Conservation (phyloP, 2,888 invertebrate genomes). For the Crepidodera aurea region DNA sequence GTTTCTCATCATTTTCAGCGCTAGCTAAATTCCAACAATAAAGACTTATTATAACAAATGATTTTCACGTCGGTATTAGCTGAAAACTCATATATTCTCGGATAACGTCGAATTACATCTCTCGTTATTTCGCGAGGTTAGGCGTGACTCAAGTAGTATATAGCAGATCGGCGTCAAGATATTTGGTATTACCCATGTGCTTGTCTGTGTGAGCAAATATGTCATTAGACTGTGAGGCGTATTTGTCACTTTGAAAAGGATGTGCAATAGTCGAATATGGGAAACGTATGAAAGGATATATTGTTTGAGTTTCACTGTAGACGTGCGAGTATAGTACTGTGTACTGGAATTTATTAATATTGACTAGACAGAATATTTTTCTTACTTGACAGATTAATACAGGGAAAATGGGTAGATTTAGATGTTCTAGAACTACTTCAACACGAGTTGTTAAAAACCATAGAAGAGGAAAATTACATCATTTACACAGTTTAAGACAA, state of each 20-base stretch:
- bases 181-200: not conserved
- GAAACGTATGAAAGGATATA: too few relatives aligned
- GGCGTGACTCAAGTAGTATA: not conserved
- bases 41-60: not conserved
- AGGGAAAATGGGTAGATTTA: too few relatives aligned
- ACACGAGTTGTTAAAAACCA: too few relatives aligned
- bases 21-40: not conserved
- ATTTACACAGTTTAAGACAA: too few relatives aligned
- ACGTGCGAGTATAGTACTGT: too few relatives aligned
- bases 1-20: not conserved
- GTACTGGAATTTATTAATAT: too few relatives aligned
- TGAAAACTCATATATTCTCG: slow-evolving; percentile 6
- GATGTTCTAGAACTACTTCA: too few relatives aligned
- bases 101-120: not conserved
- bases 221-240: not conserved
- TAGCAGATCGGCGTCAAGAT: slow-evolving; percentile 1
- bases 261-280: not conserved
- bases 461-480: too few relatives aligned
- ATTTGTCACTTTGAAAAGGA: not conserved
- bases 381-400: too few relatives aligned
- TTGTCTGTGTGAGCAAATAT: not conserved
- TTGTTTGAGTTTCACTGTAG: too few relatives aligned
- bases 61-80: not conserved
- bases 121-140: slow-evolving; percentile 5
- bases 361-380: too few relatives aligned